Base-by-base conservation (phyloP, 2,113 vertebrate genomes). In the Turnix velox region DNA sequence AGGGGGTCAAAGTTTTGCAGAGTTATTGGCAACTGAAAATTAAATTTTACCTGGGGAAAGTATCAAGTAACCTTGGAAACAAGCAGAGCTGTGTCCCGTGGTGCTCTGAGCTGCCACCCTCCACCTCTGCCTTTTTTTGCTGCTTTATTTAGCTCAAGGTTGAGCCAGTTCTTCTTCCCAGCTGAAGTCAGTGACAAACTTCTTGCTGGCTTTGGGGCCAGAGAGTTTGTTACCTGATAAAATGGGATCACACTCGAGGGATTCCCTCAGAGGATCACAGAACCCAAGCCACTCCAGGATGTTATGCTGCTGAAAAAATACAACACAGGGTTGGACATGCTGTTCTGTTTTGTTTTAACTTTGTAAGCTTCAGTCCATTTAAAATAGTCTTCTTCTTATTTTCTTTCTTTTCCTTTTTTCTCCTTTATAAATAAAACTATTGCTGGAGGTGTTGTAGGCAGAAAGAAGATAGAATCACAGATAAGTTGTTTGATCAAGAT, bases 131-230 rank as follows among this genome's bases (percentile, higher is more conserved):
- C 75, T 94, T 92, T 93, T 79, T 67, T 87, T 77, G n/a, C 75
- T 43, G 69, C 84, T 91, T 95, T 95, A 92, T 88, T 94, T 96
- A 91, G 87, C 66, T 88, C 57, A 69, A 67, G 43, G 35, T 92
- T 62, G 78, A 94, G 62, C 51, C 11, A 2, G 76, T 89, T 90
- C 66, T 52, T 71, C 73, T 86, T 90, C 79, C 67, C 52, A 74
- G 49, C 69, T 84, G 87, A 93, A 95, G 90, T 84, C 76, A 35
- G 75, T 93, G 82, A 87, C 92, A 94, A 91, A 84, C 78, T 94
- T 90, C 77, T 84, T 88, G 52, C 84, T 87, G 90, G 48, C 86
- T 94, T 85, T 75, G 80, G 90, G 77, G 61, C 59, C 4, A 6
- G 33, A 40, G 66, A 88, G 76, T 89, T 95, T 72, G 71, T 67